Evolutionary conservation across 2,113 vertebrate genomes (phyloP).

Genomic region (Sebastes schlegelii): DNA sequence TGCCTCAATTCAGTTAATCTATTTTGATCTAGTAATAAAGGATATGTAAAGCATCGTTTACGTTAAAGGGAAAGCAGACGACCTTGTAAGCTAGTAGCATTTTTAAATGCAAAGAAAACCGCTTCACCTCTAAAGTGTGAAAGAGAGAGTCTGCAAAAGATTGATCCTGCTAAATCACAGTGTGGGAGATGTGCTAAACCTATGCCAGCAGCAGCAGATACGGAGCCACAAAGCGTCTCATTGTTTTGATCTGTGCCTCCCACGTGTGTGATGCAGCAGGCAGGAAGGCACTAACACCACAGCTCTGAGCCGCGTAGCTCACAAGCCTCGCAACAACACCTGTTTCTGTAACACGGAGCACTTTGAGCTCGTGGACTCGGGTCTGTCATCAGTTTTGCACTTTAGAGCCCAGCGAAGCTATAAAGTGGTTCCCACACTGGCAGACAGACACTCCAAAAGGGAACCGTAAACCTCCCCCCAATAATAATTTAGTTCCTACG

Average conservation of each 20-base stretch:
- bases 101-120: slow-evolving; percentile 20
- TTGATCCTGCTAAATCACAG: too few species aligned
- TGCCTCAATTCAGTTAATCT: neutral
- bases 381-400: slow-evolving; percentile 69
- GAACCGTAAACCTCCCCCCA: slow-evolving; percentile 44
- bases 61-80: neutral
- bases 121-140: slow-evolving; percentile 6
- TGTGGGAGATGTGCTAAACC: slow-evolving; percentile 39
- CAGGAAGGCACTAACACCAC: slow-evolving; percentile 57
- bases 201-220: slow-evolving; percentile 33
- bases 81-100: neutral
- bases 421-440: slow-evolving; percentile 73
- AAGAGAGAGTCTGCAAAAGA: neutral
- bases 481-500: slow-evolving; percentile 56
- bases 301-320: slow-evolving; percentile 22
- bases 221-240: slow-evolving; percentile 35
- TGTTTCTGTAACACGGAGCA: slow-evolving; percentile 64
- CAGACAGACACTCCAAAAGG: slow-evolving; percentile 51
- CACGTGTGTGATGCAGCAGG: slow-evolving; percentile 40
- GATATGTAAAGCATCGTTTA: neutral
- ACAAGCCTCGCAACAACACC: slow-evolving; percentile 64
- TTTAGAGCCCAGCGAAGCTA: slow-evolving; percentile 53
- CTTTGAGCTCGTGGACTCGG: slow-evolving; percentile 52
- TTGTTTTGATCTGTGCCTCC: slow-evolving; percentile 70
- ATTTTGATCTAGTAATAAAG: neutral